These are phyloP conservation scores for Kryphioiulus occultus DNA, from an alignment of 2,888 invertebrate genomes.

Conservation along the genomic window DNA sequence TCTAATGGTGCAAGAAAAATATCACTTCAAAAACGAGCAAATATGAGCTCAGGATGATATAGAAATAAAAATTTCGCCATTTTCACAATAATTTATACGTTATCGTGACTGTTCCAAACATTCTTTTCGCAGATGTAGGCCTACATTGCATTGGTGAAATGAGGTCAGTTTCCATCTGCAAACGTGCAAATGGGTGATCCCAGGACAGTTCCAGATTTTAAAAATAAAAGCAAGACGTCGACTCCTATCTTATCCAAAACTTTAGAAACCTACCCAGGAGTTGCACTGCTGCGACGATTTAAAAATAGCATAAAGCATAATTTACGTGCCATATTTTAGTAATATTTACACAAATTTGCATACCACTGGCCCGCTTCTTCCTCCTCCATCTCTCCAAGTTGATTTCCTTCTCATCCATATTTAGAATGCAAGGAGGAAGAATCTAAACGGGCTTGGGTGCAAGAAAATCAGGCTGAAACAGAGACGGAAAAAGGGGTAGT, in stretches of 20 bases:
- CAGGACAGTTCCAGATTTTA: background rate
- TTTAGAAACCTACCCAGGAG: background rate
- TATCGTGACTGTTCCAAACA: background rate
- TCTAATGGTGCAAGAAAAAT: background rate
- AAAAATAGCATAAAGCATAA: background rate
- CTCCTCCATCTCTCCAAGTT: constrained; percentile 53
- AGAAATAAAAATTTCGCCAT: background rate
- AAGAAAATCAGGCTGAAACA: constrained; percentile 26
- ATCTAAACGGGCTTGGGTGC: constrained; percentile 35
- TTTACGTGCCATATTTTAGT: background rate
- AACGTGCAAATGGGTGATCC: background rate
- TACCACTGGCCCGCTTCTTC: constrained; percentile 51
- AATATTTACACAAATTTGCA: constrained; percentile 30
- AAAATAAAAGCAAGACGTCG: background rate
- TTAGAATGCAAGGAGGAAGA: constrained; percentile 42
- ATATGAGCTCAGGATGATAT: background rate
- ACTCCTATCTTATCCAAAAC: background rate
- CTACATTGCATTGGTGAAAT: no score
- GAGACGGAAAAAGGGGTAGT: constrained; percentile 19
- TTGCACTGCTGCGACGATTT: background rate
- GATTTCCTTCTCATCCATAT: constrained; percentile 49
- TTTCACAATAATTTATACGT: background rate
- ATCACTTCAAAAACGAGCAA: background rate
- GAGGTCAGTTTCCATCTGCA: background rate
- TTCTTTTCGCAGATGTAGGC: no score